phyloP scores from a whole-genome alignment of 2,797 vertebrate genomes.

The Dromococcyx pavoninus region DNA sequence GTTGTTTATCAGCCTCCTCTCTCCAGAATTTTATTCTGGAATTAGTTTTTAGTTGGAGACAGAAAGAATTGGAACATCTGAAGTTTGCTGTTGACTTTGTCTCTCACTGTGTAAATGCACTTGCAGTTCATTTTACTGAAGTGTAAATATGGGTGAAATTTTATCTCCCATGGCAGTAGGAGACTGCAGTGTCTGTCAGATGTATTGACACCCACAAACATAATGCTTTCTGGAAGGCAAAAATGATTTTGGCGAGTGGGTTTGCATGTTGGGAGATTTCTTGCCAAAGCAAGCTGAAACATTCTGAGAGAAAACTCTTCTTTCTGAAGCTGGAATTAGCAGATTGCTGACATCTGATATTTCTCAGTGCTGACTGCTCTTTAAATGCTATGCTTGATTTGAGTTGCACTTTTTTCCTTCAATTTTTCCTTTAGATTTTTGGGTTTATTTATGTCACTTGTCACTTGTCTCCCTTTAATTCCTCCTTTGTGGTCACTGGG shows the following conservation, averaged over 20 bases:
- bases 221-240: not conserved
- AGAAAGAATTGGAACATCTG: not conserved
- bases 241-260: slow-evolving; percentile 20
- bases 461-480: not conserved
- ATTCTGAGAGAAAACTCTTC: not conserved
- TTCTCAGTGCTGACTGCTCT: slow-evolving; percentile 28
- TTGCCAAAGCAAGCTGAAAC: not conserved
- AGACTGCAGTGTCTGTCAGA: slow-evolving; percentile 19
- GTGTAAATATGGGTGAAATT: slow-evolving; percentile 14
- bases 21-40: not conserved
- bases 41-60: not conserved
- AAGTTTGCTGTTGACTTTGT: not conserved
- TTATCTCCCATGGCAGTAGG: not conserved
- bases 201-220: not conserved
- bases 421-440: not conserved
- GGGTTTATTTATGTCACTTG: not conserved
- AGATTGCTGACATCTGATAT: slow-evolving; percentile 36
- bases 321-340: not conserved
- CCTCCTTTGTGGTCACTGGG: not conserved
- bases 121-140: slow-evolving; percentile 1
- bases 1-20: not conserved
- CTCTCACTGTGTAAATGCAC: not conserved
- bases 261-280: not conserved
- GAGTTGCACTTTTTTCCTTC: not conserved
- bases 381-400: not conserved